Percentiles rank a stretch among this genome's conserved stretches.
Conservation (phyloP, 2,797 vertebrate genomes). For the Rhinoraja longicauda region DNA sequence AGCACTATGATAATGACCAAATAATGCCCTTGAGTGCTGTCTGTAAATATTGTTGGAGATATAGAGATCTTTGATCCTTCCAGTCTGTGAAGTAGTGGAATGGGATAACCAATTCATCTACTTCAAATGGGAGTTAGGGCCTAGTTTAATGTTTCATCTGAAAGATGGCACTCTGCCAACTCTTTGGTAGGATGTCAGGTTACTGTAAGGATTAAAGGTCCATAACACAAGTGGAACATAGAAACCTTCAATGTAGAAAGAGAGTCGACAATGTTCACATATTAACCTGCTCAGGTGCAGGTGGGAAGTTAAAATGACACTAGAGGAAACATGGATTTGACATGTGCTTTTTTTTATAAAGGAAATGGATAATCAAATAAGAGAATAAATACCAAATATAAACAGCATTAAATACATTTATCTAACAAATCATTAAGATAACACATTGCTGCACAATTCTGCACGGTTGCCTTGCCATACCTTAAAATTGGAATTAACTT, state of each 20-base stretch:
- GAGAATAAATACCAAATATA: constrained; percentile 35
- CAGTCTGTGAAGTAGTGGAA: background rate
- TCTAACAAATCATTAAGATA: constrained; percentile 9
- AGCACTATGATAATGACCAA: background rate
- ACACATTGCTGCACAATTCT: background rate
- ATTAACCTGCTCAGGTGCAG: background rate
- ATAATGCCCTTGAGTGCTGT: background rate
- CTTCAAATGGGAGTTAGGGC: background rate
- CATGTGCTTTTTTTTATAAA: background rate
- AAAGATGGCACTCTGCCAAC: background rate
- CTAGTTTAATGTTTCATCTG: background rate
- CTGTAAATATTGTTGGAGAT: background rate
- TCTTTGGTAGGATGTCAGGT: background rate
- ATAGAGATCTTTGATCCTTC: background rate
- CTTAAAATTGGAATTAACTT: background rate
- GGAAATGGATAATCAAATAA: background rate
- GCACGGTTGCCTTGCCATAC: background rate
- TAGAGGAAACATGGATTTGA: constrained; percentile 7
- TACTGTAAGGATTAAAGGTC: too few species aligned
- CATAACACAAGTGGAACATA: constrained; percentile 50
- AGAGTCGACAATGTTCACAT: background rate
- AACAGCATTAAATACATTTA: constrained; percentile 22
- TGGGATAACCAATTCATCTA: background rate
- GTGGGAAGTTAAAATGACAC: constrained; percentile 3
- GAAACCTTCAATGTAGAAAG: constrained; percentile 82